Evolutionary conservation across 2,888 invertebrate species (phyloP).

Genomic region (Kryphioiulus occultus): DNA sequence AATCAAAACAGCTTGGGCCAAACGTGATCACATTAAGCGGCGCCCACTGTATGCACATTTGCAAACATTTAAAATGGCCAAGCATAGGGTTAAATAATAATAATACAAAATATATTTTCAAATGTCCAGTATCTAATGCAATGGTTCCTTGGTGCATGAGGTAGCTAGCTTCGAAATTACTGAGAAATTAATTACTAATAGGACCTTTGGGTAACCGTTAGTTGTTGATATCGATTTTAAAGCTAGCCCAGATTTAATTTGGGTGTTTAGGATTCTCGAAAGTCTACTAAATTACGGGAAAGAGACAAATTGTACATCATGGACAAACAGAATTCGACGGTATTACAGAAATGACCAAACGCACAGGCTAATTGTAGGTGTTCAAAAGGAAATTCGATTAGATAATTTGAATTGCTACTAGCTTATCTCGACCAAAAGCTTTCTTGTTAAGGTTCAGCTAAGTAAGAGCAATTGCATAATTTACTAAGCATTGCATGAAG

Average conservation of each 20-base stretch:
- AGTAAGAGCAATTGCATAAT: slow-evolving; percentile 37
- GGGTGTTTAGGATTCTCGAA: neutral
- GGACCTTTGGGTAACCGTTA: neutral
- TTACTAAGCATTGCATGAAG: slow-evolving; percentile 24
- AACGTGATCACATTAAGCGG: too few relatives aligned
- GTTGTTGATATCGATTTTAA: neutral
- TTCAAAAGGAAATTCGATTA: neutral
- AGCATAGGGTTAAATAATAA: too few relatives aligned
- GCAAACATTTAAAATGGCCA: too few relatives aligned
- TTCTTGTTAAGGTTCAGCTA: neutral
- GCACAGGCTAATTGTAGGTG: neutral
- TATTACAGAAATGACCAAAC: neutral
- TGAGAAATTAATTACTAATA: neutral
- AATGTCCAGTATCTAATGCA: too few relatives aligned
- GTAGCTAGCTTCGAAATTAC: too few relatives aligned
- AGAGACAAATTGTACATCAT: neutral
- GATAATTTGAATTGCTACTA: neutral
- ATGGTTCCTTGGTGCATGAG: too few relatives aligned
- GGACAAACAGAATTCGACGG: neutral
- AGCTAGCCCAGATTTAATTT: neutral
- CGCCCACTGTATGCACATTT: too few relatives aligned
- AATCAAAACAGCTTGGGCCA: too few relatives aligned
- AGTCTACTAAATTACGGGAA: neutral
- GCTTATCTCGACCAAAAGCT: neutral
- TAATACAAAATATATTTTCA: too few relatives aligned